Conservation (phyloP, 2,888 invertebrate species). For the Ametastegia equiseti region DNA sequence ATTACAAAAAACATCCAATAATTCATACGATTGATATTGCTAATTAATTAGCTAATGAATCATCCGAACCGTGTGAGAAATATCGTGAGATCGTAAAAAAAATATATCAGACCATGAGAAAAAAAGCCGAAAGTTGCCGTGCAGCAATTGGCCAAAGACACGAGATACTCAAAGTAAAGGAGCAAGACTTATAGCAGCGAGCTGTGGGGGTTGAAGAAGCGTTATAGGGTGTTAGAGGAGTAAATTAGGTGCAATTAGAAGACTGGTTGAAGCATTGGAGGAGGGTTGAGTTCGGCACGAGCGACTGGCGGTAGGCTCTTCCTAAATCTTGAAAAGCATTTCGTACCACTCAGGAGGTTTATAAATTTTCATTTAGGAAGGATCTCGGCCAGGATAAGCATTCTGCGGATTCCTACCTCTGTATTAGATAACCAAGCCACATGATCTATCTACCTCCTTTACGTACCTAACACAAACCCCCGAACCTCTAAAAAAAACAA, state of each 20-base stretch:
- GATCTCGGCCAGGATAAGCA: neutral
- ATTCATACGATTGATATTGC: too few species aligned
- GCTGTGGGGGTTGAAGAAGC: neutral
- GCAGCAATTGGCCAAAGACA: slow-evolving; percentile 17
- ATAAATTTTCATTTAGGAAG: slow-evolving; percentile 37
- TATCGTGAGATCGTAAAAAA: neutral
- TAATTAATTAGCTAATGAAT: too few species aligned
- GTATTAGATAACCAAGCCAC: slow-evolving; percentile 21
- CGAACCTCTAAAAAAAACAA: too few species aligned
- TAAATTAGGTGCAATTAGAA: slow-evolving; percentile 44
- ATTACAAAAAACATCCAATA: too few species aligned
- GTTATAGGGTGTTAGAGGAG: slow-evolving; percentile 35
- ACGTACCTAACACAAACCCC: neutral
- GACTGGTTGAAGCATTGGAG: slow-evolving; percentile 17
- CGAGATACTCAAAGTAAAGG: neutral
- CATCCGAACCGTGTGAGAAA: too few species aligned
- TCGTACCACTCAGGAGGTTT: slow-evolving; percentile 36
- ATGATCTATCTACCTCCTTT: neutral
- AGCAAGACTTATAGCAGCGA: neutral
- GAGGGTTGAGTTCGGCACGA: neutral
- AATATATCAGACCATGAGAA: neutral
- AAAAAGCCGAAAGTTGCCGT: neutral
- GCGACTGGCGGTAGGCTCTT: slow-evolving; percentile 14
- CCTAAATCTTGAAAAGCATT: slow-evolving; percentile 43
- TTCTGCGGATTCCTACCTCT: slow-evolving; percentile 36